Percentiles rank a stretch among this genome's conserved stretches.
Evolutionary conservation across 2,113 vertebrate species (phyloP).

Genomic region (Salvelinus sp.): DNA sequence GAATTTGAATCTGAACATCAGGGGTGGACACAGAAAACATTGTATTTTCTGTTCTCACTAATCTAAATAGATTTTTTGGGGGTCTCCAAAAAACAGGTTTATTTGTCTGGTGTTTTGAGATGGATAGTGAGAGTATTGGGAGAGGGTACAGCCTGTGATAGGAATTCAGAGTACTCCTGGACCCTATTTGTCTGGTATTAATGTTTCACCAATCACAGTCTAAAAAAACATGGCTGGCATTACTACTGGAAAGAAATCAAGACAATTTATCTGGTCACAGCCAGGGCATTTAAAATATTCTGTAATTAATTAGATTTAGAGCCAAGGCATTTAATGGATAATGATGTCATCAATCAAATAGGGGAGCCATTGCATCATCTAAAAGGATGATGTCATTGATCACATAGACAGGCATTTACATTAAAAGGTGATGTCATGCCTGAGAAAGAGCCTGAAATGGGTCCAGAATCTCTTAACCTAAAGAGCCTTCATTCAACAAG

Average conservation of each 20-base stretch:
- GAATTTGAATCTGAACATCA: too few species aligned
- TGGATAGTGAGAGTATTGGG: neutral
- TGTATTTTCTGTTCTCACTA: neutral
- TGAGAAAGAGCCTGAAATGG: slow-evolving; percentile 31
- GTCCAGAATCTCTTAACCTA: neutral
- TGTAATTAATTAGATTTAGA: slow-evolving; percentile 12
- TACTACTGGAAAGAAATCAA: neutral
- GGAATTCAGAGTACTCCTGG: neutral
- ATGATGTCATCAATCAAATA: slow-evolving; percentile 18
- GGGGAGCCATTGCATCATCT: neutral
- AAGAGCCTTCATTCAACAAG: neutral
- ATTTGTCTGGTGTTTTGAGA: neutral
- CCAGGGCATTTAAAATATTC: neutral
- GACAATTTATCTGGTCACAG: neutral
- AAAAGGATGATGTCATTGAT: slow-evolving; percentile 33
- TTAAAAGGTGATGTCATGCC: slow-evolving; percentile 28
- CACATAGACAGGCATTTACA: slow-evolving; percentile 36
- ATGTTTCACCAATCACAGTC: too few species aligned
- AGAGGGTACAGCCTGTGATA: neutral
- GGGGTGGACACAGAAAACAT: neutral
- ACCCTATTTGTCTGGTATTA: neutral
- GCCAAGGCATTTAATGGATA: slow-evolving; percentile 1
- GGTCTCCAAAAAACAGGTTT: neutral
- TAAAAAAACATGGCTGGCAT: neutral
- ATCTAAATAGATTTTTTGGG: neutral